Conservation (phyloP, 2,888 invertebrate genomes). For the Cheiracanthium punctorium region DNA sequence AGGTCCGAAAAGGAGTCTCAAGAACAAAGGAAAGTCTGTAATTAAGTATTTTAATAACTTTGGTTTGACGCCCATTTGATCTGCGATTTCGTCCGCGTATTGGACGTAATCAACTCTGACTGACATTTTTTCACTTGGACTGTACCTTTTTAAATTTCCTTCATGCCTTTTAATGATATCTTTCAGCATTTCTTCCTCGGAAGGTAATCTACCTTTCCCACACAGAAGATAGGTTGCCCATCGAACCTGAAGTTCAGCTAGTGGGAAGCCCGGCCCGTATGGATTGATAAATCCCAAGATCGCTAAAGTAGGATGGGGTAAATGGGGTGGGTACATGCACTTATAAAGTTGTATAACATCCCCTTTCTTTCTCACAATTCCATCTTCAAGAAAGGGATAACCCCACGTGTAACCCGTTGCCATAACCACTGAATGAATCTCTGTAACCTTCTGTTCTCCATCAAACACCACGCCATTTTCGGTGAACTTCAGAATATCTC, state of each 20-base stretch:
- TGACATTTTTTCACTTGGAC: constrained; percentile 11
- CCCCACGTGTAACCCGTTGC: constrained; percentile 72
- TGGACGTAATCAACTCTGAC: constrained; percentile 72
- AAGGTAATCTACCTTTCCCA: constrained; percentile 35
- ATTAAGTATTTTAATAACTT: constrained; percentile 74
- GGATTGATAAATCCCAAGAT: constrained; percentile 72
- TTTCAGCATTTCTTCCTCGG: constrained; percentile 34
- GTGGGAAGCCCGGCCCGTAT: constrained; percentile 70
- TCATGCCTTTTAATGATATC: constrained; percentile 21
- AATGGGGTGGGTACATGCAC: constrained; percentile 72
- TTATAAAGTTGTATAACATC: constrained; percentile 71
- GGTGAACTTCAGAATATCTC: constrained; percentile 73
- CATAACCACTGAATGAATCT: constrained; percentile 66
- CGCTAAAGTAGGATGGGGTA: constrained; percentile 72
- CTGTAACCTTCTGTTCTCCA: constrained; percentile 34
- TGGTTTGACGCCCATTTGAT: constrained; percentile 76
- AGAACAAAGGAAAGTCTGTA: constrained; percentile 73
- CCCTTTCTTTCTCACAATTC: constrained; percentile 37
- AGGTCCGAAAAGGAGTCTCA: constrained; percentile 74
- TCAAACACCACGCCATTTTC: constrained; percentile 46
- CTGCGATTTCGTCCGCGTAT: constrained; percentile 77
- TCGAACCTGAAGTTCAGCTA: constrained; percentile 71
- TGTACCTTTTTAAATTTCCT: not conserved
- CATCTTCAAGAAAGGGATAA: constrained; percentile 75
- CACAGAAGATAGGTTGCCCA: constrained; percentile 53